A percentile compares a stretch with the other conserved stretches of the same genome.
phyloP scores from a whole-genome alignment of 2,888 invertebrate species.

The Exocentrus adspersus region DNA sequence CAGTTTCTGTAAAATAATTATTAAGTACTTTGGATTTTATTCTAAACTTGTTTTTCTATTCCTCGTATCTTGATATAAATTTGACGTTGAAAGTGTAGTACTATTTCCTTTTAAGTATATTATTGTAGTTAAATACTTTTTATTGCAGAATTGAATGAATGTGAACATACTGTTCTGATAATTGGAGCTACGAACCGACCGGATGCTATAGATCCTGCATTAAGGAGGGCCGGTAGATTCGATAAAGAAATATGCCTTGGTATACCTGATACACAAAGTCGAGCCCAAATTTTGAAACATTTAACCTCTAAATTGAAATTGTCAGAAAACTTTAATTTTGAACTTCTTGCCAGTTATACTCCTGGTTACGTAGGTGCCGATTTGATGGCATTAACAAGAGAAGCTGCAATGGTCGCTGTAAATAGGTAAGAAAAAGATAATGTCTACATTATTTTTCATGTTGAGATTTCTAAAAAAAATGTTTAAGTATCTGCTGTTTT shows the following conservation, averaged over 20 bases:
- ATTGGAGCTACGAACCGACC: constrained; percentile 97
- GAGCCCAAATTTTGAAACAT: constrained; percentile 80
- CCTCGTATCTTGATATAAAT: constrained; percentile 22
- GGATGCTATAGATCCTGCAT: constrained; percentile 90
- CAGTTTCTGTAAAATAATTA: too few relatives aligned
- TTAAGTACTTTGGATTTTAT: too few relatives aligned
- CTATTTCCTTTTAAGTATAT: too few relatives aligned
- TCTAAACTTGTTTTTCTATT: too few relatives aligned
- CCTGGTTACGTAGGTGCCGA: constrained; percentile 98
- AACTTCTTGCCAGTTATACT: constrained; percentile 81
- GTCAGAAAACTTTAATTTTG: constrained; percentile 75
- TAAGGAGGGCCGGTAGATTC: constrained; percentile 91
- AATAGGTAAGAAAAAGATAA: constrained; percentile 64
- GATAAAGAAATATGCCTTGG: constrained; percentile 94
- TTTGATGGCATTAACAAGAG: constrained; percentile 84
- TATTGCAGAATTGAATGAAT: constrained; percentile 64
- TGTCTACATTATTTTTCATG: not conserved
- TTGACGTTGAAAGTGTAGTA: too few relatives aligned
- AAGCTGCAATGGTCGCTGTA: constrained; percentile 89
- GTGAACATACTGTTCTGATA: constrained; percentile 76
- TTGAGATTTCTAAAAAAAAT: not conserved
- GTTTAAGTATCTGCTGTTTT: too few relatives aligned
- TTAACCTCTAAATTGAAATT: constrained; percentile 78
- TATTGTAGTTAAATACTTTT: not conserved
- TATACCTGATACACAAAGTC: constrained; percentile 87